Evolutionary conservation across 2,797 vertebrate species (phyloP), one percentile per base, ranked within the genome.

Genomic region (Melanotaenia pygmaea): DNA sequence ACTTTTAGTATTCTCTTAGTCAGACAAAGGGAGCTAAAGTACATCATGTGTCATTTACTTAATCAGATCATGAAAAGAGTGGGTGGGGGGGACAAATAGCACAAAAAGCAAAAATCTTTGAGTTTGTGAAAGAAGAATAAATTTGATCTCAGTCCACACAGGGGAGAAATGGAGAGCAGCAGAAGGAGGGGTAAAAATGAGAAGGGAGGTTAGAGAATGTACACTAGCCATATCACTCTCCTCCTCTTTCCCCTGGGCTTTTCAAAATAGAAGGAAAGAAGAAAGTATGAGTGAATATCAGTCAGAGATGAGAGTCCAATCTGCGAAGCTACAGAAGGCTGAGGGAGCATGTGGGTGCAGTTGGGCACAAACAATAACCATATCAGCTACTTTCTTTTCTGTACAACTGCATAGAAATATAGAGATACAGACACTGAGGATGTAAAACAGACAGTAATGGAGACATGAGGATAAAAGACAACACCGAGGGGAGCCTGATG

Each of bases 391-490:
- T 59, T 54, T 62, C 56, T 40, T 28, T 70, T 79, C 40, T 54
- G 51, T 79, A 30, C 63, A 69, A 72, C 38, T 30, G 61, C 68
- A 72, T 60, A 54, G 58, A 79, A 79, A 80, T 51, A 59, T 28
- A 82, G 57, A 69, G 64, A 73, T 57, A 37, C 51, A 80, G 65
- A 81, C 61, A 77, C 64, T 40, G 84, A 77, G 70, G 74, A 74
- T 67, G 62, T 78, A 70, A 74, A 83, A 83, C 73, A 87, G 76
- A 77, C 76, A 74, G 80, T 83, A 83, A 89, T 84, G 83, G 83
- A 91, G 89, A 91, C 83, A 71, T 79, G 83, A 85, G 74, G 72
- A 87, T 74, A 70, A 84, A 82, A 82, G 83, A 80, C 67, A 82
- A 75, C 79, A 14, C 80, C 77, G 86, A 77, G 77, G 84, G 84